Percentiles rank a stretch among this genome's conserved stretches.
These are phyloP conservation scores for Pantherophis guttatus DNA, from an alignment of 2,113 vertebrate species.

Conservation along the genomic window DNA sequence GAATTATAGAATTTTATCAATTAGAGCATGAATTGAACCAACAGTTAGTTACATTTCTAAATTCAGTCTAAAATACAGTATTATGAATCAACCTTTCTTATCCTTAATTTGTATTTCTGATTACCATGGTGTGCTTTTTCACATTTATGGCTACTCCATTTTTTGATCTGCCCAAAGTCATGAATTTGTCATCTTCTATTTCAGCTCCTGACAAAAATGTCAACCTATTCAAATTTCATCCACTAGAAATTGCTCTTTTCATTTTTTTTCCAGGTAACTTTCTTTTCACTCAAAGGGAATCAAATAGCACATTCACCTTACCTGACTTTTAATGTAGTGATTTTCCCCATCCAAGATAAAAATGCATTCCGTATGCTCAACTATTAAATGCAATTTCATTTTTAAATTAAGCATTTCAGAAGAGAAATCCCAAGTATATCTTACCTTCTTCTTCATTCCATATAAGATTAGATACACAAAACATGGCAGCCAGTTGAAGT, in stretches of 20 bases:
- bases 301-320: neutral
- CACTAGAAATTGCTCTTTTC: neutral
- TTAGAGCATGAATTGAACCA: neutral
- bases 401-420: neutral
- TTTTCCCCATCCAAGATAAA: neutral
- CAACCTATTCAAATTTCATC: neutral
- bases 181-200: neutral
- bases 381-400: neutral
- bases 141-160: neutral
- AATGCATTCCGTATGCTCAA: neutral
- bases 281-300: neutral
- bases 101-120: neutral
- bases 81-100: neutral
- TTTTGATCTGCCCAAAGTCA: neutral
- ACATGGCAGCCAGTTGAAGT: conserved; percentile 94
- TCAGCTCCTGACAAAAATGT: neutral
- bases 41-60: neutral
- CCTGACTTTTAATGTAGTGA: neutral
- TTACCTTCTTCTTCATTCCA: conserved; percentile 99
- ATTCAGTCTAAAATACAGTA: neutral
- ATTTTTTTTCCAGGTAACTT: neutral
- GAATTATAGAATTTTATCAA: neutral
- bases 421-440: neutral
- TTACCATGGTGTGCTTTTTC: neutral
- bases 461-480: conserved; percentile 96